Evolutionary conservation across 2,113 vertebrate genomes (phyloP), one percentile per base, ranked within the genome.

Genomic region (Chamaea fasciata): DNA sequence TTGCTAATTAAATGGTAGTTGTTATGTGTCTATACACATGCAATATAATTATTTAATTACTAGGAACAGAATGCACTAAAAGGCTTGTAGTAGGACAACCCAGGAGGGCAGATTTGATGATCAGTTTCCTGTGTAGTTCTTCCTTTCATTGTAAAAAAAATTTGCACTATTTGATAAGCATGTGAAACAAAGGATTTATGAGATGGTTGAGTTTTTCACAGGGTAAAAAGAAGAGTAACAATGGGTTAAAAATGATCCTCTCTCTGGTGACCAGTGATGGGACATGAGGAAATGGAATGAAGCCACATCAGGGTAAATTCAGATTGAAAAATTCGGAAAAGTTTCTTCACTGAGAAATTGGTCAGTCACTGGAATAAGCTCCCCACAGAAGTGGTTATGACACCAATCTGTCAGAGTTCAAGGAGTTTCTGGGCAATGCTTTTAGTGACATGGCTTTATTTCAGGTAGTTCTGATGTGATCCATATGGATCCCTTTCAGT

Each of bases 1-100:
- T 81, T 86, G 35, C 10, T 71, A 84, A 95, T 87, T 52, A 94
- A 80, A 73, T 76, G 37, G 10, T 30, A 76, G 53, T 50, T 44
- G 4, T 63, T 52, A 9, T 83, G 16, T 67, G 15, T 47, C 39
- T 70, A 31, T 89, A 44, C 33, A 17, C 12, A 44, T 71, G 53
- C n/a, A 64, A 30, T 28, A 17, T 41, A 64, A 56, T 91, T 87
- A 79, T 93, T 83, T 78, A 10, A 55, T 87, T 87, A 10, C 15
- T 41, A 27, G 62, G 53, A 90, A 69, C 15, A 71, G 5, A 41
- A 44, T 79, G 13, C 8, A 37, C 27, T 71, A 35, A 28, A 83
- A 83, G 68, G 14, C 13, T 89, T 68, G 20, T 37, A 78, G 49
- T 27, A 31, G 28, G 50, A 35, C 2, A 12, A 50, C 9, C 13